Evolutionary conservation across 2,113 vertebrate genomes (phyloP), one percentile per base, ranked within the genome.

Genomic region (Perca fluviatilis): DNA sequence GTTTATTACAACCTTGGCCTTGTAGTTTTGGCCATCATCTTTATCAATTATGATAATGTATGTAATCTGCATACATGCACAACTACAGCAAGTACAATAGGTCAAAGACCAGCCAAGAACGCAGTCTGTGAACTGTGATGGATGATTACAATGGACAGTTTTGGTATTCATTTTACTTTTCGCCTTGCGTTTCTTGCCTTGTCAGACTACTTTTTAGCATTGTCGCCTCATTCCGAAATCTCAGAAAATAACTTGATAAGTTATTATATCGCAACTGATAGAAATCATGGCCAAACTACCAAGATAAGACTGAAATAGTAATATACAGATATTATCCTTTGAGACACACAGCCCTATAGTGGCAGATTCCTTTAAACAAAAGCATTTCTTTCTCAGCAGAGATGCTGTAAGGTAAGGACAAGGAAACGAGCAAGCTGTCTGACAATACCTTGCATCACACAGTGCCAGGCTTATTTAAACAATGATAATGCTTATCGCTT

Each of bases 331-430:
- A 61, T 49, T 43, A 74, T 63, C 19, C 27, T 69, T 46, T 40
- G 19, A 66, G 4, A 53, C 27, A 30, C 11, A 33, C 18, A 21
- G 36, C 27, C 27, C 36, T 54, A 10, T 30, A 25, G 3, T n/a
- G 25, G n/a, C 40, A 23, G 43, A 82, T 68, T 73, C 21, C 1
- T 63, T 46, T 21, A 66, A 70, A 80, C 27, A 75, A 66, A 79
- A 43, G 36, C 2, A 19, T 43, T 43, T 53, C 23, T 74, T 62
- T 8, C 30, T 68, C 47, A 70, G 36, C 23, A 57, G 36, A 70
- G 21, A 40, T 30, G 14, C 30, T 23, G 30, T 4, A 21, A 25
- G 5, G 43, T 74, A 23, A 60, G 40, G 19, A 30, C 0, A 7
- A 30, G 23, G 15, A 66, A 69, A 30, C 21, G 33, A 47, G 47